Percentiles rank a stretch among this genome's conserved stretches.
These are phyloP conservation scores for Odontomachus brunneus DNA, from an alignment of 1,140 invertebrate genomes.

Conservation along the genomic window DNA sequence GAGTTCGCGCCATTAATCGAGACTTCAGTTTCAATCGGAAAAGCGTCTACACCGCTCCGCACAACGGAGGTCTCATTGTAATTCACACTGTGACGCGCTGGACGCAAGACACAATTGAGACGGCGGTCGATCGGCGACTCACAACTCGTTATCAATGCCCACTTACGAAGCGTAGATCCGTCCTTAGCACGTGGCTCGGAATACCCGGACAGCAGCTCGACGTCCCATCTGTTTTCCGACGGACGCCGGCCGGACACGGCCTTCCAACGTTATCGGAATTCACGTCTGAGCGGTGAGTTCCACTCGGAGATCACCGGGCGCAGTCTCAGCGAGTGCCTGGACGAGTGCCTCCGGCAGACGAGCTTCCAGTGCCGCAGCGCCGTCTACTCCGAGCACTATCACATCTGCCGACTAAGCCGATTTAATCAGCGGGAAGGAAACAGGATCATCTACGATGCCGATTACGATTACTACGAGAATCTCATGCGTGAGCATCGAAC, in stretches of 20 bases:
- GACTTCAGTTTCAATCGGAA: background rate
- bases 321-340: constrained; percentile 94
- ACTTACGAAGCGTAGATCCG: constrained; percentile 83
- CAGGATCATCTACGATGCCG: constrained; percentile 94
- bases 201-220: constrained; percentile 92
- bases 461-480: constrained; percentile 97
- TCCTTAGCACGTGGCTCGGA: constrained; percentile 90
- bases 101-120: constrained; percentile 21
- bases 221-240: constrained; percentile 92
- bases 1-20: background rate
- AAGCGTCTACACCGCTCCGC: background rate
- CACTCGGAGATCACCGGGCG: constrained; percentile 95
- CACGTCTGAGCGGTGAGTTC: constrained; percentile 93
- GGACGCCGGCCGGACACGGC: constrained; percentile 93
- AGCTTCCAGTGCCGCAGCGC: constrained; percentile 95
- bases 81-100: background rate
- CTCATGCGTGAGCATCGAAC: constrained; percentile 91
- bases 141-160: constrained; percentile 74
- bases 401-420: constrained; percentile 93
- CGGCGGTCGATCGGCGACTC: constrained; percentile 37
- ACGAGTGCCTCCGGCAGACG: constrained; percentile 94
- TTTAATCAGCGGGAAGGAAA: constrained; percentile 95
- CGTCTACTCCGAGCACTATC: constrained; percentile 93
- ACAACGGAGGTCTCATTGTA: background rate
- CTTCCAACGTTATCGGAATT: constrained; percentile 94